Evolutionary conservation across 1,140 invertebrate genomes (phyloP).

Genomic region (Andrena cerasifolii): DNA sequence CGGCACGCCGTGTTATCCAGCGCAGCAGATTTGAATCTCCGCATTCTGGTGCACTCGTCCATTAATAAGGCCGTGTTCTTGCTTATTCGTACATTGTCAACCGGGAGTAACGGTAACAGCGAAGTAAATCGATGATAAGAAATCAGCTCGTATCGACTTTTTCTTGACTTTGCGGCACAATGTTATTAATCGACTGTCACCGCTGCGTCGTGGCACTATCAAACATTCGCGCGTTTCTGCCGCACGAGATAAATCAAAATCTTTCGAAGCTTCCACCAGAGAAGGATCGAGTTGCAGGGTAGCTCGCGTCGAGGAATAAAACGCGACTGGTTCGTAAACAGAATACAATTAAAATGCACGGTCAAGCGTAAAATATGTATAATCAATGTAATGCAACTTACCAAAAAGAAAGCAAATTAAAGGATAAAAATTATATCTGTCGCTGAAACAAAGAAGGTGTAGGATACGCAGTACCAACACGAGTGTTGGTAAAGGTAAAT

Average conservation of each 20-base stretch:
- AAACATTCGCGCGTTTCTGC: neutral
- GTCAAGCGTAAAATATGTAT: too few relatives aligned
- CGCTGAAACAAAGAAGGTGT: too few relatives aligned
- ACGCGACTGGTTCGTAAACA: neutral
- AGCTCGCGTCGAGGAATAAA: neutral
- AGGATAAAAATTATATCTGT: too few relatives aligned
- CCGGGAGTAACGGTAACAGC: slow-evolving; percentile 13
- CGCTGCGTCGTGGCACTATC: neutral
- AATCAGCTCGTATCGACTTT: neutral
- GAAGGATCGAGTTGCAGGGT: too few relatives aligned
- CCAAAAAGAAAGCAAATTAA: too few relatives aligned
- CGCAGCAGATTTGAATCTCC: slow-evolving; percentile 42
- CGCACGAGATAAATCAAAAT: slow-evolving; percentile 7
- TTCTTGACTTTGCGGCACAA: neutral
- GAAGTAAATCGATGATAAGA: slow-evolving; percentile 9
- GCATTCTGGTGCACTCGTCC: neutral
- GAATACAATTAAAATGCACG: too few relatives aligned
- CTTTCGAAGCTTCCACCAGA: too few relatives aligned
- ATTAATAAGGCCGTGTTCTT: slow-evolving; percentile 21
- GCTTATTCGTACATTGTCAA: neutral
- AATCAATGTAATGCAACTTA: too few relatives aligned
- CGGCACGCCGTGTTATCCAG: neutral
- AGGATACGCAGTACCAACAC: too few relatives aligned
- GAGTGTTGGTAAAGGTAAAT: too few relatives aligned
- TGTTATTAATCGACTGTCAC: slow-evolving; percentile 22